phyloP scores from a whole-genome alignment of 2,113 vertebrate species.

The Perognathus longimembris region DNA sequence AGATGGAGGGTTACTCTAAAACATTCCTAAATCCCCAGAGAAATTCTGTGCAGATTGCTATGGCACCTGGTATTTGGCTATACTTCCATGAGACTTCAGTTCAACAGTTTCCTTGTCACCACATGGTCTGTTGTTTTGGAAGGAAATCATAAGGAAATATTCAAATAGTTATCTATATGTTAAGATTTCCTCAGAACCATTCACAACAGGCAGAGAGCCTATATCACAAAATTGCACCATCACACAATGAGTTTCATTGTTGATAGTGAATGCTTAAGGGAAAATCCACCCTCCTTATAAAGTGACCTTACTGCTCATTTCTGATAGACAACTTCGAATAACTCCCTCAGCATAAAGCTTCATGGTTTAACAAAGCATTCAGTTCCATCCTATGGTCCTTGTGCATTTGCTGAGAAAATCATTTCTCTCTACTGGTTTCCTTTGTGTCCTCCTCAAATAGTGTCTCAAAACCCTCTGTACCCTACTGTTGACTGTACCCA shows the following conservation, averaged over 20 bases:
- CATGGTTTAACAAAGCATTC: not conserved
- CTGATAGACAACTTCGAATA: not conserved
- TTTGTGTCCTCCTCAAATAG: not conserved
- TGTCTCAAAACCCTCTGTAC: not conserved
- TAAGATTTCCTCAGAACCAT: constrained; percentile 4
- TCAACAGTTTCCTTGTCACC: constrained; percentile 17
- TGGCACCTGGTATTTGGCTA: constrained; percentile 47
- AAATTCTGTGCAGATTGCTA: constrained; percentile 12
- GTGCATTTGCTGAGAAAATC: not conserved
- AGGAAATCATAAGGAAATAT: constrained; percentile 53
- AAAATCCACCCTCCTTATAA: not conserved
- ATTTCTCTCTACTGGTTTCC: not conserved
- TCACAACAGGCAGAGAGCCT: not conserved
- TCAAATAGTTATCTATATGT: not conserved
- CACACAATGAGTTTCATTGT: not conserved
- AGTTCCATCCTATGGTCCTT: not conserved
- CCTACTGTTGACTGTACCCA: not conserved
- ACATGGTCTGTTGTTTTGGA: constrained; percentile 35
- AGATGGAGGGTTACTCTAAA: constrained; percentile 61
- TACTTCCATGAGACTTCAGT: not conserved
- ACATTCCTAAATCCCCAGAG: constrained; percentile 50
- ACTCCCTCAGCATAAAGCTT: not conserved
- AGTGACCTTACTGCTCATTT: not conserved
- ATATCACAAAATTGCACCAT: not conserved
- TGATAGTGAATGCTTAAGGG: not conserved